Percentiles rank a stretch among this genome's conserved stretches.
phyloP scores from a whole-genome alignment of 2,888 invertebrate genomes.

The Heterodera filipjevi region DNA sequence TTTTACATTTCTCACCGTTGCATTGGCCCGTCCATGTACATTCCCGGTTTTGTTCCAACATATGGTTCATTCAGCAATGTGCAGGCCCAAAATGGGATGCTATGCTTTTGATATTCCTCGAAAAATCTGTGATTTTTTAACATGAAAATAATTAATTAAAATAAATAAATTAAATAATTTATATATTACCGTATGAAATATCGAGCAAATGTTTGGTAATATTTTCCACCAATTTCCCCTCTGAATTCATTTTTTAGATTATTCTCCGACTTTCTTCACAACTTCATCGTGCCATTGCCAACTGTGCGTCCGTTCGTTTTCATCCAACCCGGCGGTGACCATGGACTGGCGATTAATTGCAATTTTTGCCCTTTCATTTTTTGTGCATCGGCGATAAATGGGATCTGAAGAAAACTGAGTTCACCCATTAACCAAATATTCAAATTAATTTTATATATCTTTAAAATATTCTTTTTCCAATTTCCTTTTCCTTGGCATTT shows the following conservation, averaged over 20 bases:
- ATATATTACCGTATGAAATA: conserved; percentile 69
- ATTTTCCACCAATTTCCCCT: conserved; percentile 66
- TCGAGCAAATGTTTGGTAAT: conserved; percentile 80
- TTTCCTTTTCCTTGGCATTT: too few species aligned
- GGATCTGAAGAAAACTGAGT: conserved; percentile 30
- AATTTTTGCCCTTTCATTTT: conserved; percentile 23
- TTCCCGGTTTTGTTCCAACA: not conserved
- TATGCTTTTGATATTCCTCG: conserved; percentile 75
- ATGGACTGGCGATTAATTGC: conserved; percentile 51
- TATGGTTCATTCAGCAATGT: conserved; percentile 78
- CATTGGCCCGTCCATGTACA: not conserved
- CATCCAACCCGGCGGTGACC: too few species aligned
- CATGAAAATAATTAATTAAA: too few species aligned
- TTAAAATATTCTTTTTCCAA: too few species aligned
- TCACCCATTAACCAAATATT: too few species aligned
- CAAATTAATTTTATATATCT: too few species aligned
- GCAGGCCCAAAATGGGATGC: conserved; percentile 76
- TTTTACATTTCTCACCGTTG: not conserved
- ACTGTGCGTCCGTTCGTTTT: conserved; percentile 68
- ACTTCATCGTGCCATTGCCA: conserved; percentile 68
- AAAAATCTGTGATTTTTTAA: conserved; percentile 73
- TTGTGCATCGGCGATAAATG: conserved; percentile 28
- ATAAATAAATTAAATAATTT: not conserved
- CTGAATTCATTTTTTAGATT: too few species aligned
- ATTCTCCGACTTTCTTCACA: too few species aligned